phyloP scores from a whole-genome alignment of 2,113 vertebrate species.

The Phaethornis superciliosus region DNA sequence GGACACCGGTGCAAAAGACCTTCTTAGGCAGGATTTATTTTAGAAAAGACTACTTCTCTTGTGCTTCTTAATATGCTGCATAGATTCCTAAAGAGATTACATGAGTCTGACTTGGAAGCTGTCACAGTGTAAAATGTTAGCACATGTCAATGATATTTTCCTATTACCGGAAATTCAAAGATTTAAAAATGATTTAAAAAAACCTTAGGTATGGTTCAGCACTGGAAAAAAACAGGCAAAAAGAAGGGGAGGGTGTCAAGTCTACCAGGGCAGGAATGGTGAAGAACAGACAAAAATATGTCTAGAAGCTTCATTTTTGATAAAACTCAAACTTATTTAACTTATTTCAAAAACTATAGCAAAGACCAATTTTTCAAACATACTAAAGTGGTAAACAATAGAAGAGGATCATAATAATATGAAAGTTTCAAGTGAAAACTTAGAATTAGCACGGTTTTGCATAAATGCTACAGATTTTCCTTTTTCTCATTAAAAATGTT shows the following conservation, averaged over 20 bases:
- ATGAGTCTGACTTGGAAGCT: not conserved
- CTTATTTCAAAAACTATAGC: not conserved
- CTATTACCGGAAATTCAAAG: not conserved
- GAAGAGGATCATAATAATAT: not conserved
- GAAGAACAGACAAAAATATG: not conserved
- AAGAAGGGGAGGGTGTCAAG: rapidly evolving
- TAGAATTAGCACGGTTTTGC: not conserved
- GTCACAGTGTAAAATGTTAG: not conserved
- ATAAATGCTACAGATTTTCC: not conserved
- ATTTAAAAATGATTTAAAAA: not conserved
- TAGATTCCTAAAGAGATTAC: not conserved
- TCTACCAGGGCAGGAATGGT: rapidly evolving
- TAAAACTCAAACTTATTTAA: not conserved
- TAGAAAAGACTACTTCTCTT: not conserved
- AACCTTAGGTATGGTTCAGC: not conserved
- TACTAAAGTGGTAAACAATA: not conserved
- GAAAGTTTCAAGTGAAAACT: not conserved
- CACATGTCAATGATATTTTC: not conserved
- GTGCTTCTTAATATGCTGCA: not conserved
- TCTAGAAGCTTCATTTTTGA: not conserved
- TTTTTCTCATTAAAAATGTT: not conserved
- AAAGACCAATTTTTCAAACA: not conserved
- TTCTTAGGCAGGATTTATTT: not conserved
- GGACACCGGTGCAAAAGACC: rapidly evolving
- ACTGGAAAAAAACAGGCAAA: not conserved